Percentiles rank a stretch among this genome's conserved stretches.
Evolutionary conservation across 1,140 invertebrate species (phyloP).

Genomic region (Meloidogyne chitwoodi): DNA sequence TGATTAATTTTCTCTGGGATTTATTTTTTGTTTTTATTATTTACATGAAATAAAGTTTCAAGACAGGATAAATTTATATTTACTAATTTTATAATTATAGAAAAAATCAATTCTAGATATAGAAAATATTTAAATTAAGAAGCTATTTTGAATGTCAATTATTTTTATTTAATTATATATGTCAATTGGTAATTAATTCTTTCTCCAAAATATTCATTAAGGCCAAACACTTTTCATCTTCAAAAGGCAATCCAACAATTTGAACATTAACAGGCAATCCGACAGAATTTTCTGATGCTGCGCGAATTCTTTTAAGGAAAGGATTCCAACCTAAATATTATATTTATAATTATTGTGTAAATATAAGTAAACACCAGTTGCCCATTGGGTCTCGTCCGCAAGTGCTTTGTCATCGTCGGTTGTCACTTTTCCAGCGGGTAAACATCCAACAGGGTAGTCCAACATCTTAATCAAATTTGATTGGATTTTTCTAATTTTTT

Average conservation of each 20-base stretch:
- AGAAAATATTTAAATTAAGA: too few species aligned
- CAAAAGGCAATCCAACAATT: conserved; percentile 49
- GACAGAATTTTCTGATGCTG: conserved; percentile 37
- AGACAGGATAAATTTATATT: too few species aligned
- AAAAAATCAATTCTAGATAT: too few species aligned
- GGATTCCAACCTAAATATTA: conserved; percentile 42
- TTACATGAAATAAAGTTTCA: too few species aligned
- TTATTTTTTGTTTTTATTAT: too few species aligned
- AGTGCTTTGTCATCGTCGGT: conserved; percentile 34
- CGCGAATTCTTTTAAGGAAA: conserved; percentile 45
- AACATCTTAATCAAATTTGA: conserved; percentile 25
- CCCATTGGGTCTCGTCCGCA: conserved; percentile 36
- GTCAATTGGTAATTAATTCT: neutral
- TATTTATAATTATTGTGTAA: neutral
- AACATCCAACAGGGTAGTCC: conserved; percentile 43
- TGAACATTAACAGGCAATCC: conserved; percentile 47
- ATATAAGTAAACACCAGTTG: conserved; percentile 23
- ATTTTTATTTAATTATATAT: too few species aligned
- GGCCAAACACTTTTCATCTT: conserved; percentile 52
- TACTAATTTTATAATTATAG: too few species aligned
- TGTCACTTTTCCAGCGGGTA: conserved; percentile 27
- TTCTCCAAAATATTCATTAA: neutral
- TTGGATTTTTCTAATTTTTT: neutral
- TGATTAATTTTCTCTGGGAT: too few species aligned
- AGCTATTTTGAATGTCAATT: neutral